phyloP scores from a whole-genome alignment of 2,888 invertebrate genomes.

The Leucophenga montana region DNA sequence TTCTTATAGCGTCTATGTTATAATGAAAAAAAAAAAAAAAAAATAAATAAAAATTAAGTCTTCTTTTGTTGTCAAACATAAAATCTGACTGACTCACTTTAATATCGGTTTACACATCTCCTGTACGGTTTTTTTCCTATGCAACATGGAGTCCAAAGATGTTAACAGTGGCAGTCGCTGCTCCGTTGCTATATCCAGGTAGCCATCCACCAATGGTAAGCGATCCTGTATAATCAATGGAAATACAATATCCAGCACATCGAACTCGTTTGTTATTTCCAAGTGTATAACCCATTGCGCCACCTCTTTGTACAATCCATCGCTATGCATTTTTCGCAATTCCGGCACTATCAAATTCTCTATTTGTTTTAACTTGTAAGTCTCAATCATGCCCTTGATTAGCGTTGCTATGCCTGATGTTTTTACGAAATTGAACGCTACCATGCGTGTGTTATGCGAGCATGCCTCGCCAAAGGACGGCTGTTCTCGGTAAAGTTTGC shows the following conservation, averaged over 20 bases:
- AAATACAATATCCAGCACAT: slow-evolving; percentile 81
- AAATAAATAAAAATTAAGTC: too few relatives aligned
- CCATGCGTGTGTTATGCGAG: slow-evolving; percentile 78
- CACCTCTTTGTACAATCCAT: slow-evolving; percentile 82
- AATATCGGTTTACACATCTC: slow-evolving; percentile 77
- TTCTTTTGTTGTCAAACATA: too few relatives aligned
- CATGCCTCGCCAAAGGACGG: slow-evolving; percentile 72
- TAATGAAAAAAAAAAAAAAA: slow-evolving; percentile 12
- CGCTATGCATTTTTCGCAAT: slow-evolving; percentile 76
- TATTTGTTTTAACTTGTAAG: slow-evolving; percentile 78
- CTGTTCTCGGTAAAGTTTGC: slow-evolving; percentile 74
- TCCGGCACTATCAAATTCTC: slow-evolving; percentile 78
- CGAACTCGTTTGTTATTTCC: slow-evolving; percentile 79
- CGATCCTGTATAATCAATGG: slow-evolving; percentile 89
- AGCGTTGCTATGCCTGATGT: slow-evolving; percentile 80
- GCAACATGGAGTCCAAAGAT: slow-evolving; percentile 82
- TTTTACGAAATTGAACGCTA: slow-evolving; percentile 82
- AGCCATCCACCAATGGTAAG: slow-evolving; percentile 83
- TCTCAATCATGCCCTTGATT: slow-evolving; percentile 78
- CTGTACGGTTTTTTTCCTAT: slow-evolving; percentile 76
- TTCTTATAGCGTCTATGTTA: slow-evolving; percentile 75
- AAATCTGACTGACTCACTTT: slow-evolving; percentile 72
- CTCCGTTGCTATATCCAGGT: slow-evolving; percentile 78
- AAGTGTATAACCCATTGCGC: slow-evolving; percentile 81
- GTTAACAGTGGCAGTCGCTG: slow-evolving; percentile 80